Evolutionary conservation across 2,113 vertebrate genomes (phyloP).

Genomic region (Leptosomus discolor): DNA sequence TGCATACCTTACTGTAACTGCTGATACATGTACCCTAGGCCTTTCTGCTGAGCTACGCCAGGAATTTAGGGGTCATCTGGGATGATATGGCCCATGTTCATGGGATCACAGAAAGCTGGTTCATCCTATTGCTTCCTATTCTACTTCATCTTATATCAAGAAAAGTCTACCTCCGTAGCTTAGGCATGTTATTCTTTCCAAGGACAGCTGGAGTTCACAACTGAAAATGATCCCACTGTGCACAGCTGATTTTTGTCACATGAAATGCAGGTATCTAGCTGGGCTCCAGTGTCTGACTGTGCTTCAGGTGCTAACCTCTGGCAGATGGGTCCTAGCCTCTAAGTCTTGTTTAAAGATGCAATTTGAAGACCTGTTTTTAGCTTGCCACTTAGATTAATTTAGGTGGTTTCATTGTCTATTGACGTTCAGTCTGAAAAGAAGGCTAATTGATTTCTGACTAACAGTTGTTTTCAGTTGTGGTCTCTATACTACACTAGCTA

Average conservation of each 20-base stretch:
- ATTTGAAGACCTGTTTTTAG: not conserved
- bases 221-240: not conserved
- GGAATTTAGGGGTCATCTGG: not conserved
- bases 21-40: not conserved
- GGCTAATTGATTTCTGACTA: not conserved
- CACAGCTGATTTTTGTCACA: not conserved
- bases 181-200: not conserved
- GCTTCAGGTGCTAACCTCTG: not conserved
- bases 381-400: not conserved
- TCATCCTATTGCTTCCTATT: not conserved
- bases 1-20: not conserved
- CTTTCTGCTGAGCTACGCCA: not conserved
- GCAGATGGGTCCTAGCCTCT: not conserved
- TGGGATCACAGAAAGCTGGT: rapidly evolving
- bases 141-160: not conserved
- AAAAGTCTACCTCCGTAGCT: not conserved
- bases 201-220: not conserved
- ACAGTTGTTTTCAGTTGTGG: constrained; percentile 10
- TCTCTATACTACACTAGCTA: not conserved
- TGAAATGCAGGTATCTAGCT: not conserved
- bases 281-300: not conserved
- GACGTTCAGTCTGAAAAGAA: not conserved
- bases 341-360: not conserved
- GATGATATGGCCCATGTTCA: not conserved
- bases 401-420: not conserved